phyloP scores from a whole-genome alignment of 2,888 invertebrate genomes.

The Tenthredo notha region DNA sequence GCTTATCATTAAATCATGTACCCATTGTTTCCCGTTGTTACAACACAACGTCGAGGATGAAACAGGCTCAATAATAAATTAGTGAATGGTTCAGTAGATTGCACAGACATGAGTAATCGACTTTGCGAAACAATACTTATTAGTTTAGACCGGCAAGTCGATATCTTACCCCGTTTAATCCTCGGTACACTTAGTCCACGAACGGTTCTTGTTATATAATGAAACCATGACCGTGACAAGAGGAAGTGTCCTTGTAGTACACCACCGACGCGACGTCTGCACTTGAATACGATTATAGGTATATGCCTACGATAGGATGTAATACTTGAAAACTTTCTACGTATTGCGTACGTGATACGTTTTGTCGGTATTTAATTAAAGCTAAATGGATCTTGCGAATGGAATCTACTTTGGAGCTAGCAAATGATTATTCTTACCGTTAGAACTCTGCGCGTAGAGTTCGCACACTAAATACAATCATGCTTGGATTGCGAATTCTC shows the following conservation, averaged over 20 bases:
- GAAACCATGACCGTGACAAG: conserved; percentile 37
- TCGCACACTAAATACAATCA: neutral
- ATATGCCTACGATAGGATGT: conserved; percentile 8
- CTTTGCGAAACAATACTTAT: neutral
- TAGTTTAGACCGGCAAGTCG: neutral
- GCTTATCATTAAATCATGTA: neutral
- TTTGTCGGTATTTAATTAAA: neutral
- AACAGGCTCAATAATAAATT: neutral
- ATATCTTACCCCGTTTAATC: neutral
- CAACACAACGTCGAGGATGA: neutral
- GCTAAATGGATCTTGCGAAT: neutral
- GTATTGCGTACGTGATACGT: conserved; percentile 12
- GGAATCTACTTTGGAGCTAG: conserved; percentile 5
- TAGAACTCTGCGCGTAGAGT: conserved; percentile 21
- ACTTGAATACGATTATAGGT: neutral
- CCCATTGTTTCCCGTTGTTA: neutral
- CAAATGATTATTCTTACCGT: conserved; percentile 22
- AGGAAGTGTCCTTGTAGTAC: conserved; percentile 34
- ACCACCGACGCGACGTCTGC: conserved; percentile 5
- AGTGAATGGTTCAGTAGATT: neutral
- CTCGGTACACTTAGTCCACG: neutral
- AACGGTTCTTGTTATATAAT: neutral
- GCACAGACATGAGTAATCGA: neutral
- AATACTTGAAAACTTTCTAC: conserved; percentile 35
- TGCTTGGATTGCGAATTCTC: conserved; percentile 27